Conservation (phyloP, 2,797 vertebrate genomes). For the Dendrocincla fuliginosa region DNA sequence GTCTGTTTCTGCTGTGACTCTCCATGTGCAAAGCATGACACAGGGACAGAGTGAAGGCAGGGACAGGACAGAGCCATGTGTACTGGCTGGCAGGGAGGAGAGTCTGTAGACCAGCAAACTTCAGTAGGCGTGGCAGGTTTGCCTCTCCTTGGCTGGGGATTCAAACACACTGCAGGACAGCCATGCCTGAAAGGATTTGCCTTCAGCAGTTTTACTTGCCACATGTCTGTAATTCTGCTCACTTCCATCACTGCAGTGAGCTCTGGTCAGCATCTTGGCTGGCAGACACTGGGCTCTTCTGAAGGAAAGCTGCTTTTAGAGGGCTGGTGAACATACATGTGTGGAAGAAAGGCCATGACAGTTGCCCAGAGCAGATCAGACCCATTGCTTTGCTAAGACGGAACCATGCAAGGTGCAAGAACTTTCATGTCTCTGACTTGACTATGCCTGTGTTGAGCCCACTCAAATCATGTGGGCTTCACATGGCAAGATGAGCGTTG, state of each 20-base stretch:
- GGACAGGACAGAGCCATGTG: fast-evolving
- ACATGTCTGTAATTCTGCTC: not conserved
- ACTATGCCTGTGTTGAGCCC: fast-evolving
- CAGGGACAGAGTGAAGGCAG: not conserved
- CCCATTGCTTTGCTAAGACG: not conserved
- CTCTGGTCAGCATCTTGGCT: not conserved
- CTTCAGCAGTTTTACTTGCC: not conserved
- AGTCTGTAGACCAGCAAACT: not conserved
- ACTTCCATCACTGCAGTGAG: not conserved
- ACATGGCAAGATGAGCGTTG: fast-evolving
- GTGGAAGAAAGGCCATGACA: not conserved
- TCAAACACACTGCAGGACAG: not conserved
- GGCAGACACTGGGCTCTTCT: not conserved
- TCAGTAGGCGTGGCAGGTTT: not conserved
- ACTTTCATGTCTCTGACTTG: not conserved
- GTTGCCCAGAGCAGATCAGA: not conserved
- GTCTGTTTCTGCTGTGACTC: not conserved
- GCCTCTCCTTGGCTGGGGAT: not conserved
- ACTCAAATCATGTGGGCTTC: fast-evolving
- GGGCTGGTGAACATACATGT: fast-evolving
- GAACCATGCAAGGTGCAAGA: not conserved
- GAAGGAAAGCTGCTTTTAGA: not conserved
- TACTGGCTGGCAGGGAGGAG: not conserved
- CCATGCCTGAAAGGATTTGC: not conserved
- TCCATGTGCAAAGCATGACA: not conserved